phyloP scores from a whole-genome alignment of 64 coral and sea anemone species.

The Pocillopora verrucosa region DNA sequence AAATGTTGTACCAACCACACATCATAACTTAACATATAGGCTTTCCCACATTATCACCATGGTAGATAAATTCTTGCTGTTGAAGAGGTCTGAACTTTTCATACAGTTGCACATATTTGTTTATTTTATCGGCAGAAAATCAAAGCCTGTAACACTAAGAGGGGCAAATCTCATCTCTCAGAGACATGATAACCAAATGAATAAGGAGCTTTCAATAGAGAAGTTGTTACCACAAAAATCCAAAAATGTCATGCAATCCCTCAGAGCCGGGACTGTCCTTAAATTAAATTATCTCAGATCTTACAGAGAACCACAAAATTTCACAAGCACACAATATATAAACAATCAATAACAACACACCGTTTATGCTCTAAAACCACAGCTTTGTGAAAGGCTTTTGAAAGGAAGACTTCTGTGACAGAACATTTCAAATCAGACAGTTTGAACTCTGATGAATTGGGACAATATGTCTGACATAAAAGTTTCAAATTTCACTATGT shows the following conservation, averaged over 20 bases:
- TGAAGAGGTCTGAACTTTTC: not conserved
- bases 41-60: not conserved
- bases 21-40: not conserved
- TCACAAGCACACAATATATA: not conserved
- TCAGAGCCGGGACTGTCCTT: not conserved
- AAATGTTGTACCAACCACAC: not conserved
- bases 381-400: not conserved
- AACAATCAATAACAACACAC: not conserved
- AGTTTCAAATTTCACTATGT: slow-evolving; percentile 21
- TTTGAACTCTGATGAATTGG: not conserved
- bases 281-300: slow-evolving; percentile 3
- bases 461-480: slow-evolving; percentile 1
- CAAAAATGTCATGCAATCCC: slow-evolving; percentile 72
- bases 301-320: not conserved
- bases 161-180: not conserved
- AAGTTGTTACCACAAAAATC: slow-evolving; percentile 58
- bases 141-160: not conserved
- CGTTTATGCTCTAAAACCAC: not conserved
- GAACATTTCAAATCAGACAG: not conserved
- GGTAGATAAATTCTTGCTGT: not conserved
- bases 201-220: slow-evolving; percentile 50
- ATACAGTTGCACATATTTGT: not conserved
- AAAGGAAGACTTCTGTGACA: slow-evolving; percentile 16
- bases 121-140: slow-evolving; percentile 19
- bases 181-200: not conserved